phyloP scores from a whole-genome alignment of 2,888 invertebrate species.

The Agrochola litura region DNA sequence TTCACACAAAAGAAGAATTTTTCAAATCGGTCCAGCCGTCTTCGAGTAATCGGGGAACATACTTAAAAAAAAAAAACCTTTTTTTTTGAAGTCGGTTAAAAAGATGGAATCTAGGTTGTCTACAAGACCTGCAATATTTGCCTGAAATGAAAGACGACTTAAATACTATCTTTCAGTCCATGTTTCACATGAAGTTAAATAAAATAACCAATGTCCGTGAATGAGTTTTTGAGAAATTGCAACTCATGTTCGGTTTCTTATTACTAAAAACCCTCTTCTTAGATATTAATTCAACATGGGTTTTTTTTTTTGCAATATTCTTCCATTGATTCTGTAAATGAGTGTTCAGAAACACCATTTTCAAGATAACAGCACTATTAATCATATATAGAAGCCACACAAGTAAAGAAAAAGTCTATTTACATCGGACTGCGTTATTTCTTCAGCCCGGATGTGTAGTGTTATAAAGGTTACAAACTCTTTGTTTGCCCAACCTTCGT shows the following conservation, averaged over 20 bases:
- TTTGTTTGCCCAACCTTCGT: constrained; percentile 57
- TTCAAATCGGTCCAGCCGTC: too few relatives aligned
- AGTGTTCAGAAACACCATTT: neutral
- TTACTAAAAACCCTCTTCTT: too few relatives aligned
- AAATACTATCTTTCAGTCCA: neutral
- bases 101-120: neutral
- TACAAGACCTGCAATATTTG: neutral
- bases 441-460: constrained; percentile 51
- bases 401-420: constrained; percentile 3
- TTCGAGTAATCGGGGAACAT: too few relatives aligned
- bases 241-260: too few relatives aligned
- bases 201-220: too few relatives aligned
- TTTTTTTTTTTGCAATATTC: neutral
- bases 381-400: neutral
- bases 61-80: too few relatives aligned
- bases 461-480: constrained; percentile 43
- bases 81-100: too few relatives aligned
- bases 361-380: neutral
- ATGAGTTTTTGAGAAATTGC: too few relatives aligned
- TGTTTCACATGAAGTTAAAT: neutral
- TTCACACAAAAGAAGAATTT: too few relatives aligned
- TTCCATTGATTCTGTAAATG: neutral
- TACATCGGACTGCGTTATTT: neutral
- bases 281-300: neutral
- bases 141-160: neutral